Conservation (phyloP, 2,888 invertebrate species). For the Theretra japonica region DNA sequence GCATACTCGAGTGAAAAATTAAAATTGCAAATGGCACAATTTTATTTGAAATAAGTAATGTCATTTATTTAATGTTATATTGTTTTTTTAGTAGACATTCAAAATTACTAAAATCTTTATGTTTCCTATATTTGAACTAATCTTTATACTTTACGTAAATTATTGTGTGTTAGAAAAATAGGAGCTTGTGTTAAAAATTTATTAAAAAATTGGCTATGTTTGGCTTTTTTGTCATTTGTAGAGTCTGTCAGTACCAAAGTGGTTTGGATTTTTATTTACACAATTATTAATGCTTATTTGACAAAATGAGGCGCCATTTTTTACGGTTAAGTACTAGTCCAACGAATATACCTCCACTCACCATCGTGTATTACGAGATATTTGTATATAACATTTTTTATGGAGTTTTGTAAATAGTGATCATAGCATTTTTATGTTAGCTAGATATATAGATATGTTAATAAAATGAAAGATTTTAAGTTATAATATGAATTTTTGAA, state of each 20-base stretch:
- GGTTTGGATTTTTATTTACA: background rate
- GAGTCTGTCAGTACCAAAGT: slow-evolving; percentile 9
- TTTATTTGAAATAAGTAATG: no score
- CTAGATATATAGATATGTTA: background rate
- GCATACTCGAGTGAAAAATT: no score
- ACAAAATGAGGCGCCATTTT: slow-evolving; percentile 21
- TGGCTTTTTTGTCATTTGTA: background rate
- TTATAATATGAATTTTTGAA: background rate
- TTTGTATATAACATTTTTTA: slow-evolving; percentile 27
- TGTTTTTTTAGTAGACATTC: no score
- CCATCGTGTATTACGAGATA: slow-evolving; percentile 35
- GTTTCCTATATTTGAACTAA: no score
- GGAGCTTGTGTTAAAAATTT: background rate
- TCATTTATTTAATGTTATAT: no score
- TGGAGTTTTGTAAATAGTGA: slow-evolving; percentile 15
- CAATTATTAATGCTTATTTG: slow-evolving; percentile 29
- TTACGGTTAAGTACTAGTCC: slow-evolving; percentile 46
- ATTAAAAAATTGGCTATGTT: background rate
- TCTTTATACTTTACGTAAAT: background rate
- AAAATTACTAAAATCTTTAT: no score
- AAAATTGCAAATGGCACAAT: no score
- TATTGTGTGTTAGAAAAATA: background rate
- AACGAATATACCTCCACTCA: slow-evolving; percentile 41
- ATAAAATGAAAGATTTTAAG: background rate
- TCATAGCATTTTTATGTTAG: slow-evolving; percentile 20